Base-by-base conservation (phyloP, 2,888 invertebrate genomes). In the Pollenia amentaria region DNA sequence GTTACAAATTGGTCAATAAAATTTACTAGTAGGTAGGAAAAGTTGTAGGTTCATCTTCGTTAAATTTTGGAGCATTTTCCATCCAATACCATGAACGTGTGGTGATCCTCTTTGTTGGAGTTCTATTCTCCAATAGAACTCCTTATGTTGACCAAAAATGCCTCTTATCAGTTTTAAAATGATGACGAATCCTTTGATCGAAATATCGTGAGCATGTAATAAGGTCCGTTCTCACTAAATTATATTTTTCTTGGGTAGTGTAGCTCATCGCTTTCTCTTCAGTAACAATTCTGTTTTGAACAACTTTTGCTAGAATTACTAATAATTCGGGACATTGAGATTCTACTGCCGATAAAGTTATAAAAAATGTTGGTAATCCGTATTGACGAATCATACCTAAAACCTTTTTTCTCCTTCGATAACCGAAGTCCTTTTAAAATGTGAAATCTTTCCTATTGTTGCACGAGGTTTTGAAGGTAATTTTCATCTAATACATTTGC, bases 371-470 rank as follows among this genome's bases (percentile, higher is more conserved):
- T 42, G 87, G 80, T 16, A 75, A 12, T 16, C 77, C 80, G 69
- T 77, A 83, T 42, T 79, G 77, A 4, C 81, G 73, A 16, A 88
- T 84, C 84, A 84, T 84, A 0, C 73, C 81, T 12, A 83, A 21
- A 4, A 83, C 83, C 55, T 80, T 79, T 55, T 81, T 85, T 88
- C 86, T 57, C 77, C 73, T 83, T 88, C 88, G 87, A 88, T 8
- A 83, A 87, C 3, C 87, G 57, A 38, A 85, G 53, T 10, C 81
- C 81, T 46, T 87, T 81, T 21, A 85, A 40, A 21, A 77, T 72
- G 46, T 73, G 40, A 21, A 44, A 86, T 1, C 86, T 80, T 38
- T 87, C 84, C 57, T 84, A 64, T 12, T 84, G 81, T 38, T 79
- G 79, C 18, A 84, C 62, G 21, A 84, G 10, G 44, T 60, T 70